phyloP scores from a whole-genome alignment of 2,797 vertebrate species.

The Molossus alvarezi region DNA sequence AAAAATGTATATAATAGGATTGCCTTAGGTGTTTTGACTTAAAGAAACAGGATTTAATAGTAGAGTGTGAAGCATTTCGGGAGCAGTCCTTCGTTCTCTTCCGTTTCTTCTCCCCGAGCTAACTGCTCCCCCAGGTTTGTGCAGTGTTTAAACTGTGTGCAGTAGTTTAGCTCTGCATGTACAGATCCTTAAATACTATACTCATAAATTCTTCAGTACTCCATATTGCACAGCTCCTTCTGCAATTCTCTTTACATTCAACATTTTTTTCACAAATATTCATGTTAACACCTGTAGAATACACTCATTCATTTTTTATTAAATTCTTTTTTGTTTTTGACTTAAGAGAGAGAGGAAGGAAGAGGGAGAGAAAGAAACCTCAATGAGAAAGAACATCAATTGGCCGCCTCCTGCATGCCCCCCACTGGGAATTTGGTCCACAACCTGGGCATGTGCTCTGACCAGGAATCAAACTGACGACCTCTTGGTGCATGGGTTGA shows the following conservation, averaged over 20 bases:
- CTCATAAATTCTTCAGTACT: neutral
- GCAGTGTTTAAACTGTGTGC: neutral
- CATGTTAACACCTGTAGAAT: neutral
- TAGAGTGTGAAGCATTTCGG: neutral
- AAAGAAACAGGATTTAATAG: constrained; percentile 18
- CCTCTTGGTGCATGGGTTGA: too few relatives aligned
- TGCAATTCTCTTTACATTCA: neutral
- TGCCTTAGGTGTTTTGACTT: neutral
- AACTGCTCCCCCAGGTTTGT: neutral
- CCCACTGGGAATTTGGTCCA: too few relatives aligned
- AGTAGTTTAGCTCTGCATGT: neutral
- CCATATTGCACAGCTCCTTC: neutral
- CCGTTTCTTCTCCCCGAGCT: neutral
- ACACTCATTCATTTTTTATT: neutral
- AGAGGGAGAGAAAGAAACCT: too few relatives aligned
- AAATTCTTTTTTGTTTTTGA: neutral
- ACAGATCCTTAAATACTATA: neutral
- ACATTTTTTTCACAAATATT: neutral
- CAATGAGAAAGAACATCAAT: too few relatives aligned
- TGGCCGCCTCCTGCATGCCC: too few relatives aligned
- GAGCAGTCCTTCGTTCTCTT: neutral
- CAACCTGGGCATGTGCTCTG: too few relatives aligned
- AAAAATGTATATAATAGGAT: neutral
- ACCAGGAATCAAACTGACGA: too few relatives aligned
- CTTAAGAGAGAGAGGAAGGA: too few relatives aligned